A percentile compares a stretch with the other conserved stretches of the same genome.
phyloP scores from a whole-genome alignment of 2,113 vertebrate genomes.

The Otis tarda region DNA sequence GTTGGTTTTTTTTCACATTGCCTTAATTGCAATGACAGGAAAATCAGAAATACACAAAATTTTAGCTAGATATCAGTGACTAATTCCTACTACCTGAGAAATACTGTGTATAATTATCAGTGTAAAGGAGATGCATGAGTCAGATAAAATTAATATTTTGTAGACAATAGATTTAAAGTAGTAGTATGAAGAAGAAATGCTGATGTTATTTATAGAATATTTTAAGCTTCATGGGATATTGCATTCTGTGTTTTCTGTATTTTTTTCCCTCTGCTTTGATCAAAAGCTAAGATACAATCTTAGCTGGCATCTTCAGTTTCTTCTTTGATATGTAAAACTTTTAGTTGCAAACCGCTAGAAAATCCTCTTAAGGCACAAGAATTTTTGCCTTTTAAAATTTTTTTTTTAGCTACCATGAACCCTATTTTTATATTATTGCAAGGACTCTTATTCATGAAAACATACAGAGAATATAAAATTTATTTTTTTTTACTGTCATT shows the following conservation, averaged over 20 bases:
- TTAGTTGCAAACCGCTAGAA: neutral
- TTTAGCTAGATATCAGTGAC: neutral
- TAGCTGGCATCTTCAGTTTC: neutral
- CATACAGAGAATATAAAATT: neutral
- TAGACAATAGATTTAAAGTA: neutral
- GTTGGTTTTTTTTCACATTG: neutral
- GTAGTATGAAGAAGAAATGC: neutral
- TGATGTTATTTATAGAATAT: neutral
- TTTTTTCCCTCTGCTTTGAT: neutral
- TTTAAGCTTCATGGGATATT: neutral
- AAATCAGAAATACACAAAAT: neutral
- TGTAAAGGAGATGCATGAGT: neutral
- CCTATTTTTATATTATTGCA: neutral
- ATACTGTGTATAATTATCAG: neutral
- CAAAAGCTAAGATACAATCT: neutral
- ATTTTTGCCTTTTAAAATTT: neutral
- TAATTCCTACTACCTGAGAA: neutral
- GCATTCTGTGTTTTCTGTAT: neutral
- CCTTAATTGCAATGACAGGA: neutral
- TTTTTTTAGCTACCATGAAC: neutral
- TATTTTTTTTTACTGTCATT: neutral
- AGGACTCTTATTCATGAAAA: neutral
- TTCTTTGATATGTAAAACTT: neutral
- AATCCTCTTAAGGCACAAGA: neutral
- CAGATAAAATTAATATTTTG: neutral